Base-by-base conservation (phyloP, 2,797 vertebrate genomes). In the Pseudochromis fuscus region DNA sequence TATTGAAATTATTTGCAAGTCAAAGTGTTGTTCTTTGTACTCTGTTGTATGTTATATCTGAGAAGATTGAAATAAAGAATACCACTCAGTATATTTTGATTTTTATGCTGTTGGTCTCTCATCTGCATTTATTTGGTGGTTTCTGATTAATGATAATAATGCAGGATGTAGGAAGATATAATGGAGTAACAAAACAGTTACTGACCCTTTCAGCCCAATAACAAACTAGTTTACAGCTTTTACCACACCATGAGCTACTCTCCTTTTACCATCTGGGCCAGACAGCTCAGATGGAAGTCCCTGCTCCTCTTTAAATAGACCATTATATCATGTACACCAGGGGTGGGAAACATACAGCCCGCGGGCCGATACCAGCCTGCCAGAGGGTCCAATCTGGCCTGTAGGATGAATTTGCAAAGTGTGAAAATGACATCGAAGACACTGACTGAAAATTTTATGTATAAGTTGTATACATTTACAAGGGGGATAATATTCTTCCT, bases 61-160 rank as follows among this genome's bases (percentile, higher is more conserved):
- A 11, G 7, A 31, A 51, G 9, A 48, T 11, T 33, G 11, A 74
- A 81, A 83, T 83, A 83, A 81, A 87, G 11, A 52, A 58, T 27
- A 28, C 7, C 0, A 13, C 10, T 1, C 64, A 69, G 30, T 50
- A n/a, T 62, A 11, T 16, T 44, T 48, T 30, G 1, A 21, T 44
- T 44, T 21, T n/a, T 23, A 53, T 7, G 5, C 6, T 67, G 13
- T 13, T 50, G 12, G 46, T 53, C 1, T 59, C 12, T 38, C 3
- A 12, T 57, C 5, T 25, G 7, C n/a, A 30, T 23, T 75, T 42
- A 19, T 64, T 56, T 19, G 15, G 7, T 25, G 53, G 27, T 5
- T 42, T 4, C 4, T 13, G 7, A 40, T 67, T 2, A 24, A 18
- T n/a, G 38, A 58, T 38, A 9, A 24, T 19, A 18, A 33, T n/a